Conservation (phyloP, 2,888 invertebrate species). For the Drosophila greeni region DNA sequence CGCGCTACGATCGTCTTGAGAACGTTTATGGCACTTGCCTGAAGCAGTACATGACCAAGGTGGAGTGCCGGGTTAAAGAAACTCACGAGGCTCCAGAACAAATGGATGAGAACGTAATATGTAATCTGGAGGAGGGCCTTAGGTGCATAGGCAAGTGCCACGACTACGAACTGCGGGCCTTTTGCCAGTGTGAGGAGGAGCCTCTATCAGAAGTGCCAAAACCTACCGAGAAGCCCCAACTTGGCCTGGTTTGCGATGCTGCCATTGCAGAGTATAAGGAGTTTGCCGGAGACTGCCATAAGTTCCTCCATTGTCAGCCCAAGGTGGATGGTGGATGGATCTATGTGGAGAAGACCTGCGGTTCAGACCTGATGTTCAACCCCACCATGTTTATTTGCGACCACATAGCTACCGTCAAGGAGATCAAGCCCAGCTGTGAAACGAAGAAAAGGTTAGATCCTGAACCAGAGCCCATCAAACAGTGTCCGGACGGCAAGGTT, state of each 20-base stretch:
- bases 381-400: conserved; percentile 83
- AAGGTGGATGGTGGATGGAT: conserved; percentile 77
- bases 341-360: conserved; percentile 84
- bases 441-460: conserved; percentile 36
- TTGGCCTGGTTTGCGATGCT: conserved; percentile 75
- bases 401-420: conserved; percentile 82
- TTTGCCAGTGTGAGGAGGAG: conserved; percentile 82
- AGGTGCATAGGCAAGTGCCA: conserved; percentile 85
- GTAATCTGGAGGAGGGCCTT: conserved; percentile 86
- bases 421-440: conserved; percentile 82
- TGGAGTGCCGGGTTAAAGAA: conserved; percentile 86
- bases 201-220: conserved; percentile 35
- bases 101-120: conserved; percentile 87
- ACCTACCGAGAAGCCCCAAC: conserved; percentile 68
- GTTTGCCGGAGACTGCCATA: conserved; percentile 83
- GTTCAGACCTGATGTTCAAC: conserved; percentile 84
- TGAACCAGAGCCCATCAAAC: conserved; percentile 37
- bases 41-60: conserved; percentile 83
- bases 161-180: conserved; percentile 90
- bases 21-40: conserved; percentile 81
- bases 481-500: conserved; percentile 79
- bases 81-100: conserved; percentile 83
- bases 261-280: conserved; percentile 81
- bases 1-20: conserved; percentile 76
- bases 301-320: conserved; percentile 85